These are phyloP conservation scores for Trinectes maculatus DNA, from an alignment of 2,113 vertebrate genomes.

Conservation along the genomic window DNA sequence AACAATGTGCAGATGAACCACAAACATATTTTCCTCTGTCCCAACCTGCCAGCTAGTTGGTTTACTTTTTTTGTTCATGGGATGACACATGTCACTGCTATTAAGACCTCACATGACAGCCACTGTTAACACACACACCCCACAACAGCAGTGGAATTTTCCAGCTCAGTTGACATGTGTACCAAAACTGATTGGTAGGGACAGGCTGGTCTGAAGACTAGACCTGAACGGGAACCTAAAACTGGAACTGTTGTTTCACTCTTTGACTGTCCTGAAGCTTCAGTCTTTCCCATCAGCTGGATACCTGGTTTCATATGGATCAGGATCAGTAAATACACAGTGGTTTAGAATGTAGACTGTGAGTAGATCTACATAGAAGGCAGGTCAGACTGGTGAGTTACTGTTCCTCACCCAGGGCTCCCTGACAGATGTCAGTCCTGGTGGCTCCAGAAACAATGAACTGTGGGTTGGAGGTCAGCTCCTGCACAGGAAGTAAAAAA, in stretches of 20 bases:
- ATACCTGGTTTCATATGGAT: too few species aligned
- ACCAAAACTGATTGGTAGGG: not conserved
- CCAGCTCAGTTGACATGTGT: not conserved
- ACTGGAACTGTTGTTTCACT: too few species aligned
- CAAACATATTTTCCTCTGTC: not conserved
- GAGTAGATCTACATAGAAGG: too few species aligned
- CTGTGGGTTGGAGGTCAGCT: slow-evolving; percentile 81
- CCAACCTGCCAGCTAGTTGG: not conserved
- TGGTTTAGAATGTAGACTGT: too few species aligned
- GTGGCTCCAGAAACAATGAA: slow-evolving; percentile 87
- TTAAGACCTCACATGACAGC: not conserved
- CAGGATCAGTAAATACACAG: too few species aligned
- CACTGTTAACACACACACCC: not conserved
- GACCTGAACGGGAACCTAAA: not conserved
- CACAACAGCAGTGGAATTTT: slow-evolving; percentile 2
- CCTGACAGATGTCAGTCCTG: slow-evolving; percentile 84
- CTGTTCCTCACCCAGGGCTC: slow-evolving; percentile 54
- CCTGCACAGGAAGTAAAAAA: slow-evolving; percentile 70
- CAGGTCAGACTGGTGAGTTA: too few species aligned
- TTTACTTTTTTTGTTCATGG: not conserved
- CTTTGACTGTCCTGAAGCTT: too few species aligned
- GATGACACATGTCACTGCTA: not conserved
- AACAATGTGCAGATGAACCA: not conserved
- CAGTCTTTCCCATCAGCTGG: too few species aligned
- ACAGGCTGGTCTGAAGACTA: not conserved